Conservation (phyloP, 53 echinoderm and acorn worm genomes). For the Temnopleurus reevesii region DNA sequence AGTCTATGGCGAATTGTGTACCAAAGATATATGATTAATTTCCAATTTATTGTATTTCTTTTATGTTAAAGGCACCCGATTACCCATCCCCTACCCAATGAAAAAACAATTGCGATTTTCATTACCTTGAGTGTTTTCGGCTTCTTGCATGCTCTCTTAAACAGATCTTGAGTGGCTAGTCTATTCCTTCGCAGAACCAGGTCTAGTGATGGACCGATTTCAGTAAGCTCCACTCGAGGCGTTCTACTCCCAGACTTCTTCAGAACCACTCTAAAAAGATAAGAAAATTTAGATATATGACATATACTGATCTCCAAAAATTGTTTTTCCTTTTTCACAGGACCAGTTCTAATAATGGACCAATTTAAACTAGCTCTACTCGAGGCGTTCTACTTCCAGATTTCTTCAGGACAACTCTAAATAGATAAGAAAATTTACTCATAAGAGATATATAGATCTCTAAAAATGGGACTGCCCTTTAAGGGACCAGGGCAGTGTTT, state of each 20-base stretch:
- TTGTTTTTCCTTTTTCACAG: slow-evolving; percentile 79
- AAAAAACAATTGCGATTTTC: too few relatives aligned
- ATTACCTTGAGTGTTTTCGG: slow-evolving; percentile 86
- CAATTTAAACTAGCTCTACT: slow-evolving; percentile 88
- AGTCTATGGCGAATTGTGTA: too few relatives aligned
- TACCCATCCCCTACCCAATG: too few relatives aligned
- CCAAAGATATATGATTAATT: too few relatives aligned
- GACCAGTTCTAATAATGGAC: slow-evolving; percentile 82
- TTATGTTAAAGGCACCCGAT: too few relatives aligned
- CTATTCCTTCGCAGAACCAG: slow-evolving; percentile 76
- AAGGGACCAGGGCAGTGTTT: too few relatives aligned
- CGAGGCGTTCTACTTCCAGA: slow-evolving; percentile 89
- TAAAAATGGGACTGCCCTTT: too few relatives aligned
- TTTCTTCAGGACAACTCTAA: slow-evolving; percentile 82
- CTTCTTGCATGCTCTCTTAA: slow-evolving; percentile 81
- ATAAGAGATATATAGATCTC: too few relatives aligned
- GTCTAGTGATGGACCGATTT: slow-evolving; percentile 91
- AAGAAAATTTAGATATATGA: too few relatives aligned
- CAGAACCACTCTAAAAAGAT: slow-evolving; percentile 62
- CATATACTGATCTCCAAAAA: too few relatives aligned
- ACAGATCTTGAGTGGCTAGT: slow-evolving; percentile 84
- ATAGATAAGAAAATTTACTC: background rate
- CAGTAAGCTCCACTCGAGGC: slow-evolving; percentile 85
- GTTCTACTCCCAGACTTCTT: slow-evolving; percentile 94
- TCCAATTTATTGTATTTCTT: too few relatives aligned